phyloP scores from a whole-genome alignment of 2,797 vertebrate species.

The Amphiprion clarkii region DNA sequence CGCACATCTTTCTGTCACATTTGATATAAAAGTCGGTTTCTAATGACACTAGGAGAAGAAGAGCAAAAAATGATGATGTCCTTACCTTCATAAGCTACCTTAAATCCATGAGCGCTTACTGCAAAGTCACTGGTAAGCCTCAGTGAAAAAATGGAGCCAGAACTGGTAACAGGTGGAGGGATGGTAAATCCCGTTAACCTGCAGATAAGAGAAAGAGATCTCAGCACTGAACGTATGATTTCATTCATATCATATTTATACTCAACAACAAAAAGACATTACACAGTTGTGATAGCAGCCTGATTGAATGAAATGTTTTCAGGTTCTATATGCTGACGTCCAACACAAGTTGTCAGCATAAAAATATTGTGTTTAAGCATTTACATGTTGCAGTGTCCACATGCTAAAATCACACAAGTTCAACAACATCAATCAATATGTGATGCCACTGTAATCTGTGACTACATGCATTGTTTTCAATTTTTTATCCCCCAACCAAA shows the following conservation, averaged over 20 bases:
- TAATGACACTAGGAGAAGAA: slow-evolving; percentile 21
- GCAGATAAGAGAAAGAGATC: slow-evolving; percentile 60
- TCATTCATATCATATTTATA: slow-evolving; percentile 15
- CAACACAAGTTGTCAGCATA: not conserved
- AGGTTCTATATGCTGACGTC: not conserved
- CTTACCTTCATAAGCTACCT: slow-evolving; percentile 99
- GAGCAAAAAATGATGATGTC: slow-evolving; percentile 33
- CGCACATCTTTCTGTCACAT: not conserved
- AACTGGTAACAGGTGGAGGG: slow-evolving; percentile 96
- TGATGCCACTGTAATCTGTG: not conserved
- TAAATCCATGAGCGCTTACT: slow-evolving; percentile 99
- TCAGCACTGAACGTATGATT: slow-evolving; percentile 26
- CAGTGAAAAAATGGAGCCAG: slow-evolving; percentile 97
- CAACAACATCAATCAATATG: not conserved
- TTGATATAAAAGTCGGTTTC: slow-evolving; percentile 4
- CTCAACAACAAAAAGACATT: not conserved
- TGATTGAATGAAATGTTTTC: not conserved
- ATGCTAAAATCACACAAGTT: not conserved
- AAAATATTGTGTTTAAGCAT: slow-evolving; percentile 1
- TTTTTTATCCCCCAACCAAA: too few species aligned
- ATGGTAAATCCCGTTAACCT: slow-evolving; percentile 99
- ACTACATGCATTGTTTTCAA: not conserved
- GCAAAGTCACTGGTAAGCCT: slow-evolving; percentile 99
- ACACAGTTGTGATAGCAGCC: not conserved
- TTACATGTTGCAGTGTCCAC: not conserved